Evolutionary conservation across 1,140 invertebrate genomes (phyloP), one percentile per base, ranked within the genome.

Genomic region (Venustaconcha ellipsiformis): DNA sequence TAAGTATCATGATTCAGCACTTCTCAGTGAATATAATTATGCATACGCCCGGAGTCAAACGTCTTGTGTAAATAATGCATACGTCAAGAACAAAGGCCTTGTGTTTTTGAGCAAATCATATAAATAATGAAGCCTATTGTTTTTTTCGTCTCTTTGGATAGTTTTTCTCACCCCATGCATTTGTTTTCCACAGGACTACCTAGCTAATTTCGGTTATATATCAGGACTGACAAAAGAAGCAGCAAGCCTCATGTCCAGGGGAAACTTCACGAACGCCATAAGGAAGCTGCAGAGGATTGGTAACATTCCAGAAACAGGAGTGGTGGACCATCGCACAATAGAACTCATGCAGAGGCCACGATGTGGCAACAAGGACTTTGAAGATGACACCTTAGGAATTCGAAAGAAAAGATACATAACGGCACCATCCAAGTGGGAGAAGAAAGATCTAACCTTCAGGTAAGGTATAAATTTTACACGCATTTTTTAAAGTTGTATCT

Each of bases 381-480:
- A 78, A 79, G 23, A 77, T 57, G 18, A 67, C 80, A 12, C 66
- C 66, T 15, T 58, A 57, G 56, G 18, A 23, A 26, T 48, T n/a
- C 63, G 94, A 58, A 89, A 87, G 74, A 95, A 94, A 87, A 92
- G 96, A 72, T 97, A 94, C 87, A 93, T 94, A 0, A 91, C 96
- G n/a, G 95, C 97, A 80, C 95, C 95, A 23, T 93, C 94, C 82
- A 95, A 94, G 83, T 98, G 96, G 96, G 92, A 93, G 78, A 93
- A 95, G 87, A 94, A 93, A 62, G 94, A 95, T 91, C 91, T 98
- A 79, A 97, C 95, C 65, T 97, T 96, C 95, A 96, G 95, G 96
- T 97, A 90, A 93, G 94, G 79, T 13, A 60, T 37, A 37, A 5
- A 8, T 37, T 37, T 37, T 37, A 6, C 37, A 5, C 37, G 37